These are phyloP conservation scores for Halictus quadricinctus DNA, from an alignment of 2,888 invertebrate species.

Conservation along the genomic window DNA sequence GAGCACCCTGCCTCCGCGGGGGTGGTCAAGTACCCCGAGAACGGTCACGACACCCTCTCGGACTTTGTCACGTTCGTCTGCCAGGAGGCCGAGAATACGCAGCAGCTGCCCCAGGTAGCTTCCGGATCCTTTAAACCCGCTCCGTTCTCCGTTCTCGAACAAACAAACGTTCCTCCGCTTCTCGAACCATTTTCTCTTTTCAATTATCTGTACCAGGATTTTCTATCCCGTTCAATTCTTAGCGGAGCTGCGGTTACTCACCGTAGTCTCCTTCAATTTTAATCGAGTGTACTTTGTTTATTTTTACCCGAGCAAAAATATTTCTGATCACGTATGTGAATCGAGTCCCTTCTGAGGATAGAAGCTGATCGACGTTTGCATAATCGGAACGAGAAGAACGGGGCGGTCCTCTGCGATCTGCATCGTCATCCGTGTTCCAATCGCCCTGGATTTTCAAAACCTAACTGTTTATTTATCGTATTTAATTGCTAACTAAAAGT, in stretches of 20 bases:
- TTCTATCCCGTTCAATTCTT: not conserved
- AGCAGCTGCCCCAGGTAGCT: slow-evolving; percentile 89
- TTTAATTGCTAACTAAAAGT: not conserved
- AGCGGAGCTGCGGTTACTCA: not conserved
- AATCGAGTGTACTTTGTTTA: not conserved
- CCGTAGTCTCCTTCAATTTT: not conserved
- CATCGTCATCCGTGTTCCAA: slow-evolving; percentile 75
- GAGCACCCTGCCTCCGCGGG: slow-evolving; percentile 82
- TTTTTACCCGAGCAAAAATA: not conserved
- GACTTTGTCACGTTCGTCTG: slow-evolving; percentile 99
- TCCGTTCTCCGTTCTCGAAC: slow-evolving; percentile 26
- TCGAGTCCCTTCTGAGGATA: not conserved
- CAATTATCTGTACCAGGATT: not conserved
- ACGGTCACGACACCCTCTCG: slow-evolving; percentile 94
- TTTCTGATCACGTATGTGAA: not conserved
- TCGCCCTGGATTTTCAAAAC: slow-evolving; percentile 72
- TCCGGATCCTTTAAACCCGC: slow-evolving; percentile 62
- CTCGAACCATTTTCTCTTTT: not conserved
- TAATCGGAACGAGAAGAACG: slow-evolving; percentile 54
- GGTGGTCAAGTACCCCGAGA: slow-evolving; percentile 90
- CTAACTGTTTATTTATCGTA: not conserved
- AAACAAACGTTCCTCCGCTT: not conserved
- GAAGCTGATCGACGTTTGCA: not conserved
- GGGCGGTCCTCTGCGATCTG: slow-evolving; percentile 67
- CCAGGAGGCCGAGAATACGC: slow-evolving; percentile 93